Evolutionary conservation across 92 coral and sea anemone genomes (phyloP).

Genomic region (Phymanthus crucifer): DNA sequence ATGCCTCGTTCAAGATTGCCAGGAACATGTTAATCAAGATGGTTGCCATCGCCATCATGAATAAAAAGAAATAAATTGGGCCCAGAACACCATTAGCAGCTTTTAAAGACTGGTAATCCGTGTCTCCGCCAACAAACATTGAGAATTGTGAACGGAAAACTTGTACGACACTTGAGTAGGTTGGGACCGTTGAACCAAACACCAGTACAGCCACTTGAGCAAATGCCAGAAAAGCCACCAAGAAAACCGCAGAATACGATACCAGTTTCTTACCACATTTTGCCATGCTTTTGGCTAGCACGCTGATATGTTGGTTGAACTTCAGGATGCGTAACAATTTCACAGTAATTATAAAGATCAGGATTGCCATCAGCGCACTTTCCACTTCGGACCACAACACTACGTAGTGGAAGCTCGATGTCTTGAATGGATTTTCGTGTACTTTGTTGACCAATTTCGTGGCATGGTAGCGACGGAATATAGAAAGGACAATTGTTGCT

Average conservation of each 20-base stretch:
- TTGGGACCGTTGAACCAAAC: slow-evolving; percentile 67
- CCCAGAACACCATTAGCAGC: slow-evolving; percentile 67
- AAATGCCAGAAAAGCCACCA: slow-evolving; percentile 83
- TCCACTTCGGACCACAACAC: slow-evolving; percentile 84
- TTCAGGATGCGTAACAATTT: slow-evolving; percentile 81
- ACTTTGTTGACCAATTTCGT: slow-evolving; percentile 68
- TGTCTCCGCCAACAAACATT: slow-evolving; percentile 83
- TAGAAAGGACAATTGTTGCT: slow-evolving; percentile 75
- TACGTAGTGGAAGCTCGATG: slow-evolving; percentile 89
- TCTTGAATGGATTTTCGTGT: slow-evolving; percentile 76
- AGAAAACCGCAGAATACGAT: slow-evolving; percentile 80
- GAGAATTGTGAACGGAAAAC: slow-evolving; percentile 89
- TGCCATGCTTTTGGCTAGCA: slow-evolving; percentile 72
- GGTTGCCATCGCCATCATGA: slow-evolving; percentile 81
- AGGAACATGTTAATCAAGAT: slow-evolving; percentile 88
- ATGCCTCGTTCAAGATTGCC: slow-evolving; percentile 89
- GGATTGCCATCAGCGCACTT: slow-evolving; percentile 76
- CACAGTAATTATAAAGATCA: slow-evolving; percentile 77
- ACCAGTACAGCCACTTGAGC: slow-evolving; percentile 77
- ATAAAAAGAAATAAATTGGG: slow-evolving; percentile 82
- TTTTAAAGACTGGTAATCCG: slow-evolving; percentile 67
- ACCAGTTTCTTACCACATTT: slow-evolving; percentile 56
- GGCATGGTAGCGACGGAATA: slow-evolving; percentile 89
- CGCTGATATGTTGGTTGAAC: slow-evolving; percentile 85
- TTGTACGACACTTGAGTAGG: slow-evolving; percentile 70